A percentile compares a stretch with the other conserved stretches of the same genome.
These are phyloP conservation scores for Bubo scandiacus DNA, from an alignment of 2,113 vertebrate species.

Conservation along the genomic window DNA sequence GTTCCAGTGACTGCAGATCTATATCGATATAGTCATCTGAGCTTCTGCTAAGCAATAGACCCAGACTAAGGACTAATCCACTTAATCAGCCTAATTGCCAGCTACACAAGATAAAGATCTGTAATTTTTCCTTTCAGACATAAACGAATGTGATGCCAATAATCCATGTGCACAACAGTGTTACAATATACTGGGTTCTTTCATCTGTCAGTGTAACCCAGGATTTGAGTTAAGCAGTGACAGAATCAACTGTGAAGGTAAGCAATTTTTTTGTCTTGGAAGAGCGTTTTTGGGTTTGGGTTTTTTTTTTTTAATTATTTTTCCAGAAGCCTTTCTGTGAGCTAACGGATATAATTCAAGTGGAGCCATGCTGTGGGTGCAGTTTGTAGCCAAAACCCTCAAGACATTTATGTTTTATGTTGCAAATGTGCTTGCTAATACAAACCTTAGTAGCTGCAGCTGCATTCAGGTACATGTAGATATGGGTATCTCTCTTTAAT, in stretches of 20 bases:
- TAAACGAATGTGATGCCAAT: slow-evolving; percentile 89
- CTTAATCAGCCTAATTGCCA: neutral
- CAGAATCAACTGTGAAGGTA: slow-evolving; percentile 91
- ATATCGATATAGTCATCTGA: neutral
- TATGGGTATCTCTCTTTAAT: neutral
- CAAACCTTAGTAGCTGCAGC: neutral
- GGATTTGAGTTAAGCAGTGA: slow-evolving; percentile 90
- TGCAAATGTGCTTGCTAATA: neutral
- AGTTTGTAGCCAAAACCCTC: neutral
- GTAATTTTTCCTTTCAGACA: slow-evolving; percentile 80
- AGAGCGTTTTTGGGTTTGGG: neutral
- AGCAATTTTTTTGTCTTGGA: neutral
- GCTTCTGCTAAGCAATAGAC: slow-evolving; percentile 39
- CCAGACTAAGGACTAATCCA: slow-evolving; percentile 1
- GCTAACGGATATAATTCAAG: neutral
- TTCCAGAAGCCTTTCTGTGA: neutral
- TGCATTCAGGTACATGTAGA: neutral
- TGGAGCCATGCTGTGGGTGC: neutral
- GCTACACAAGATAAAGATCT: slow-evolving; percentile 8
- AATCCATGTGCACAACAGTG: slow-evolving; percentile 92
- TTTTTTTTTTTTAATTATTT: neutral
- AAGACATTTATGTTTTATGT: neutral
- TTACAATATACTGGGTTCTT: slow-evolving; percentile 92
- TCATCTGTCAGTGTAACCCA: slow-evolving; percentile 91
- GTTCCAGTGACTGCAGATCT: slow-evolving; percentile 44